Evolutionary conservation across 2,888 invertebrate species (phyloP), one percentile per base, ranked within the genome.

Genomic region (Netelia melanura): DNA sequence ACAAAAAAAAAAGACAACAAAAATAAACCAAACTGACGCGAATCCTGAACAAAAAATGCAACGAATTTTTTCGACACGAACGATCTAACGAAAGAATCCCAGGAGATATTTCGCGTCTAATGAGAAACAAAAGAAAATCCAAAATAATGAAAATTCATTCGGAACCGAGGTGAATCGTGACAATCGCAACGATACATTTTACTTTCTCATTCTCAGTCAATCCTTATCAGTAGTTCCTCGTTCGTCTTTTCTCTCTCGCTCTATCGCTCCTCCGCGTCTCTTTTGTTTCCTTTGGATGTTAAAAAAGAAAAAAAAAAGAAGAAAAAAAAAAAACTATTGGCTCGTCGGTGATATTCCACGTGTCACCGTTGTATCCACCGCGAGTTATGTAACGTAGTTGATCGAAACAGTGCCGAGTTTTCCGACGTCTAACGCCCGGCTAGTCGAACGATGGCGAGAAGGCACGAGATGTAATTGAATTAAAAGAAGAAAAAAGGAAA

Each of bases 281-380:
- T 54, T 10, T 9, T 72, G n/a, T 23, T 43, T 10, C 43, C 67
- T 76, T 58, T 56, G 44, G 44, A 23, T n/a, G 54, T 17, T 54
- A 17, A 52, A 54, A 70, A 21, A 21, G 21, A 21, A 21, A 21
- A 21, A 21, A 21, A 21, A 21, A 21, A 21, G 1, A 21, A 21
- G 1, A 21, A 21, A 56, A 30, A 23, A 3, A 38, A 38, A 25
- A 58, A 58, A 48, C 48, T 52, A 77, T 65, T 64, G 62, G 58
- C 64, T 54, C 71, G 48, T 78, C 71, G 71, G 56, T 61, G 61
- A 77, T 86, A 87, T 86, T 85, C 79, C 83, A 78, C 87, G 87
- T 84, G 86, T 85, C 86, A 86, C 74, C 75, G 71, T 82, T 84
- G 54, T 64, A 65, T 82, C 52, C 68, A 65, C 44, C 56, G 30